Evolutionary conservation across 2,797 vertebrate species (phyloP), one percentile per base, ranked within the genome.

Genomic region (Syngnathus acus): DNA sequence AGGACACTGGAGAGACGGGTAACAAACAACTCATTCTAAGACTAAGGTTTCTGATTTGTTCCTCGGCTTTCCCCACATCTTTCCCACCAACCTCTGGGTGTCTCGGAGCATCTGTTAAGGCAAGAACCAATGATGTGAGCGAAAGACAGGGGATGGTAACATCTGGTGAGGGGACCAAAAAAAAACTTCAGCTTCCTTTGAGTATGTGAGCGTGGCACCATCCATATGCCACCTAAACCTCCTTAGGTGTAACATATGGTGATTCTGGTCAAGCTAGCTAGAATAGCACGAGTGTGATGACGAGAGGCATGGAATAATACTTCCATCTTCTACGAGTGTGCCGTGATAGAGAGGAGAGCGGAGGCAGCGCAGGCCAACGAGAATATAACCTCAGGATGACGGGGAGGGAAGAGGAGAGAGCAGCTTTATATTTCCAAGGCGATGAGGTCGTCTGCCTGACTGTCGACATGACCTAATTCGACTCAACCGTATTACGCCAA

Each of bases 211-310:
- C 59, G n/a, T 57, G 53, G 39, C 32, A 32, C 4, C 32, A 37
- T 67, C 67, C 80, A 74, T 76, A 76, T 70, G 75, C 68, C 62
- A 43, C 68, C 72, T 51, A 69, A 78, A 83, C 68, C 80, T 81
- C 78, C 80, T 85, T 68, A 74, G 80, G 82, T 82, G 72, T 72
- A 85, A 76, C 84, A 89, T 86, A 87, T 86, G 85, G 74, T 82
- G 76, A 73, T 75, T 78, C 63, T 67, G 72, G 72, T 77, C 70
- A 82, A 60, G 78, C 59, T 67, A 73, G 69, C 68, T 82, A 71
- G 67, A 69, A 68, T 58, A 60, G 69, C 53, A 16, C 10, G n/a
- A 7, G 64, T 59, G 65, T 26, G 74, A 70, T 63, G 69, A 62
- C 64, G 73, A 78, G 70, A 75, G 71, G 72, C 66, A 66, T 39